Base-by-base conservation (phyloP, 1,140 invertebrate genomes). In the Rhopalosiphum maidis region DNA sequence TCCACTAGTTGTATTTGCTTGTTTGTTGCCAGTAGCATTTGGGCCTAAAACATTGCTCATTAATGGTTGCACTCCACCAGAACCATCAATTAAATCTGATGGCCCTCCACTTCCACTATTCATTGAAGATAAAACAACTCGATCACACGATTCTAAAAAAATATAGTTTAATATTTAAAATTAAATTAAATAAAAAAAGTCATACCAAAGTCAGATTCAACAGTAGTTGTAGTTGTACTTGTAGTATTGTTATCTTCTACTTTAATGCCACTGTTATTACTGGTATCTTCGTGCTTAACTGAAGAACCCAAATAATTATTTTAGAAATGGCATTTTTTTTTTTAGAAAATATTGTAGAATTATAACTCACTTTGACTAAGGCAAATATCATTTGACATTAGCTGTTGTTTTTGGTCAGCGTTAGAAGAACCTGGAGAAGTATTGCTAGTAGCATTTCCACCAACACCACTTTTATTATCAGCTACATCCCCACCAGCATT, bases 1-100 rank as follows among this genome's bases (percentile, higher is more conserved):
- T 94, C 96, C 97, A 23, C 91, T 37, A 25, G 91, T 18, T 43
- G 93, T 51, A 25, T 91, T 91, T 93, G 97, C 97, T 95, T 98
- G 97, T 95, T 98, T 98, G 94, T 96, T 97, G 94, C 97, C 96
- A 54, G 98, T 96, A 95, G 97, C 97, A 94, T 97, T 97, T 30
- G 35, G 97, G 96, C 94, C 91, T 54, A 83, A 97, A 94, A 68
- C 60, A 77, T 91, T 77, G n/a, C 46, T 68, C 54, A 91, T 91
- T 91, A 51, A 91, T 77, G 54, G 90, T 91, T 60, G 60, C 46
- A 90, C 88, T 41, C 35, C 88, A 90, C 88, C 48, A 90, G 88
- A 90, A 55, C 88, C 51, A 90, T 90, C 51, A 23, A 41, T 90
- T 90, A 55, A 90, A 41, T 90, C 51, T 43, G 51, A 37, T 90